Conservation (phyloP, 2,113 vertebrate species). For the Chroicocephalus ridibundus region DNA sequence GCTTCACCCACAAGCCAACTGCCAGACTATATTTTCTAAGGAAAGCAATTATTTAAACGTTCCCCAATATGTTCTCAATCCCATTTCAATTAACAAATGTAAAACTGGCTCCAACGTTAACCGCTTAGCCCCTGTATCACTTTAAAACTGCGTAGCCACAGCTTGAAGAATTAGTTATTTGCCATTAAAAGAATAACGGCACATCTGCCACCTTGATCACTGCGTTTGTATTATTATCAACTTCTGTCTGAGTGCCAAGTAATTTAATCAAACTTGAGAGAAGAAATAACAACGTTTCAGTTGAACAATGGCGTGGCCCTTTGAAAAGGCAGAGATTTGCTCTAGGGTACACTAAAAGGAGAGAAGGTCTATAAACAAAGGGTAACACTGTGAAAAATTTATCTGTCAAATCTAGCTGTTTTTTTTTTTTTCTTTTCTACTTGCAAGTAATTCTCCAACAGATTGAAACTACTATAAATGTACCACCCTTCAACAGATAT, state of each 20-base stretch:
- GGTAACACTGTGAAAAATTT: slow-evolving; percentile 39
- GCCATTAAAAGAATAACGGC: slow-evolving; percentile 20
- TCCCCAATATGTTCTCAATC: neutral
- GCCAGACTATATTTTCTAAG: neutral
- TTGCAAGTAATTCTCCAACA: slow-evolving; percentile 26
- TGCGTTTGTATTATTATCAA: slow-evolving; percentile 25
- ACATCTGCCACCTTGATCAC: slow-evolving; percentile 62
- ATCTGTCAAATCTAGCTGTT: slow-evolving; percentile 28
- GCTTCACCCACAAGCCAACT: neutral
- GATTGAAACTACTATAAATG: neutral
- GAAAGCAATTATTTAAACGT: neutral
- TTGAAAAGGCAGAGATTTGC: slow-evolving; percentile 59
- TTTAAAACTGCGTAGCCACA: neutral
- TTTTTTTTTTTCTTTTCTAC: neutral
- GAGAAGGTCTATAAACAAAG: slow-evolving; percentile 52
- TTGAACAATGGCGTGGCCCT: slow-evolving; percentile 43
- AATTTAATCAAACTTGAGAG: slow-evolving; percentile 58
- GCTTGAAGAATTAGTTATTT: slow-evolving; percentile 26
- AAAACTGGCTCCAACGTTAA: neutral
- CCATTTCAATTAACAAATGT: neutral
- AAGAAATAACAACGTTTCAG: slow-evolving; percentile 50
- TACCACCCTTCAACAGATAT: neutral
- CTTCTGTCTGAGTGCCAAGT: slow-evolving; percentile 46
- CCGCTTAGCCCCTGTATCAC: neutral
- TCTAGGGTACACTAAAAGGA: slow-evolving; percentile 45